These are phyloP conservation scores for Ommatoiulus sabulosus DNA, from an alignment of 2,888 invertebrate genomes.

Conservation along the genomic window DNA sequence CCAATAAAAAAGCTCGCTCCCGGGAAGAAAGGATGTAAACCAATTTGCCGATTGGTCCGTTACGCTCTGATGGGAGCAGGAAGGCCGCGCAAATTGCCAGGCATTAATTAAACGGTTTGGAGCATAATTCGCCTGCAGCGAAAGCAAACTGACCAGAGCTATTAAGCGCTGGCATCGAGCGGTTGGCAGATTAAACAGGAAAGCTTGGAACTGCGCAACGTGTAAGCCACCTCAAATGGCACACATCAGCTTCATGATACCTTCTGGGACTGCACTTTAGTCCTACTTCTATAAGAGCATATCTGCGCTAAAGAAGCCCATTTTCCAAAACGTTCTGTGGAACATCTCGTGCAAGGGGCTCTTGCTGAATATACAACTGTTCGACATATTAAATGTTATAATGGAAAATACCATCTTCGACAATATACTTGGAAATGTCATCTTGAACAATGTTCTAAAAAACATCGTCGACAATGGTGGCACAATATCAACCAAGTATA, in stretches of 20 bases:
- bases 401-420: too few relatives aligned
- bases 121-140: not conserved
- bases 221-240: not conserved
- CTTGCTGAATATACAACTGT: too few relatives aligned
- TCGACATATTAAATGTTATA: too few relatives aligned
- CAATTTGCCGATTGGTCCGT: not conserved
- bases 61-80: not conserved
- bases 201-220: not conserved
- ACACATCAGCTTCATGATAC: too few relatives aligned
- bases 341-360: too few relatives aligned
- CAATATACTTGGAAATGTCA: not conserved
- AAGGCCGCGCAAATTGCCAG: not conserved
- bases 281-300: too few relatives aligned
- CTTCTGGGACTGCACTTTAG: too few relatives aligned
- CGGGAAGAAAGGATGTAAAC: not conserved
- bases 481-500: too few relatives aligned
- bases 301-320: too few relatives aligned
- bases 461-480: too few relatives aligned
- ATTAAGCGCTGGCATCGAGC: not conserved
- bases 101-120: not conserved
- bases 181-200: not conserved
- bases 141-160: conserved; percentile 3
- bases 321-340: too few relatives aligned
- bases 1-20: not conserved
- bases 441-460: not conserved